Evolutionary conservation across 2,113 vertebrate species (phyloP).

Genomic region (Arenaria interpres): DNA sequence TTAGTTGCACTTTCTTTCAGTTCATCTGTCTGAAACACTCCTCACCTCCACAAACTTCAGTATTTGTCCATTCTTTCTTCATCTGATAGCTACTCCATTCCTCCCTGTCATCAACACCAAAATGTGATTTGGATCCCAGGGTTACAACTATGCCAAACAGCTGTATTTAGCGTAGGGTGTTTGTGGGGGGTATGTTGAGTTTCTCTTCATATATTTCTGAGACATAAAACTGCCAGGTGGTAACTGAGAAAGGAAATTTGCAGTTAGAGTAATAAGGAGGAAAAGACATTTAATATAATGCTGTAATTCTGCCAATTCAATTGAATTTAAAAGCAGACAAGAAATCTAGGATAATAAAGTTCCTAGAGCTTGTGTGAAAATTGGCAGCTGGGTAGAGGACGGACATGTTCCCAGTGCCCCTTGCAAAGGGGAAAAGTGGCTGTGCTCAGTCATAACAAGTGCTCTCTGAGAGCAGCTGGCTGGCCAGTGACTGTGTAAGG

Average conservation of each 20-base stretch:
- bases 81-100: neutral
- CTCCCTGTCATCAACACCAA: neutral
- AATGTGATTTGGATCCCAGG: neutral
- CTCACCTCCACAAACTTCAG: neutral
- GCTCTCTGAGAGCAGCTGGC: neutral
- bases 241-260: neutral
- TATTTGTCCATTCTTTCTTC: neutral
- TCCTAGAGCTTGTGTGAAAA: neutral
- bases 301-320: neutral
- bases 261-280: neutral
- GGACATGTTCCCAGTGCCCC: neutral
- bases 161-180: neutral
- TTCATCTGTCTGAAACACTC: neutral
- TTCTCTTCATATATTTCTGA: neutral
- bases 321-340: neutral
- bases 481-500: fast-evolving
- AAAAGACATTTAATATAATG: neutral
- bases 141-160: neutral
- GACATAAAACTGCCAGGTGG: neutral
- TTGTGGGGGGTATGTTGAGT: neutral
- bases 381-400: neutral
- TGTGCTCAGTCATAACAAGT: fast-evolving
- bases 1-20: neutral
- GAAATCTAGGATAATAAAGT: neutral
- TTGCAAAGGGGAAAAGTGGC: neutral